phyloP scores from a whole-genome alignment of 1,140 invertebrate genomes.

The Saccostrea echinata region DNA sequence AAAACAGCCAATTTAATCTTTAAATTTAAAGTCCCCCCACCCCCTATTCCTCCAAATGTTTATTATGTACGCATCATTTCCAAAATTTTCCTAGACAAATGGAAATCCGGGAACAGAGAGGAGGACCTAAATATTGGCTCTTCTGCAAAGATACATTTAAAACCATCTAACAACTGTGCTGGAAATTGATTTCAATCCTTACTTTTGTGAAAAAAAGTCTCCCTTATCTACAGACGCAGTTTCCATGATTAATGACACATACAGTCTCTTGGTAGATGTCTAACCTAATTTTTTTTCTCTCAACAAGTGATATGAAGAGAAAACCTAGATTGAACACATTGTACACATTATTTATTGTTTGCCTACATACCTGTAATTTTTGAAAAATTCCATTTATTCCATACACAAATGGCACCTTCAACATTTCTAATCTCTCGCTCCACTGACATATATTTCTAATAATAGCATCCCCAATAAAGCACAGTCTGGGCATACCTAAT shows the following conservation, averaged over 20 bases:
- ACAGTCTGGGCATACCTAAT: conserved; percentile 33
- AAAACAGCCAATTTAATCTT: no score
- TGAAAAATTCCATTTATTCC: conserved; percentile 6
- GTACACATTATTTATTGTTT: not conserved
- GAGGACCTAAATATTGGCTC: no score
- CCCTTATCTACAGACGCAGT: not conserved
- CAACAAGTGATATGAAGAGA: not conserved
- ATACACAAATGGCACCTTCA: conserved; percentile 5
- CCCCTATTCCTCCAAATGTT: no score
- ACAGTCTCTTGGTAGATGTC: not conserved
- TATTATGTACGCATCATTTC: no score
- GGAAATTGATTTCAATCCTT: no score
- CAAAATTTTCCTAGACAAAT: no score
- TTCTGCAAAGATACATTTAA: no score
- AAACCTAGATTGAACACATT: not conserved
- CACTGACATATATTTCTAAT: conserved; percentile 33
- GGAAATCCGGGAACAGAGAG: no score
- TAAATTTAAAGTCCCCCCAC: no score
- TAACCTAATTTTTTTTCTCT: not conserved
- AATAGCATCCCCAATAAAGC: conserved; percentile 31
- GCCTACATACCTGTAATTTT: not conserved
- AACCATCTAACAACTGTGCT: no score
- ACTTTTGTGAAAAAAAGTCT: not conserved
- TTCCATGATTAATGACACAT: not conserved
- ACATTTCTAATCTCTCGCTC: conserved; percentile 25